Evolutionary conservation across 2,797 vertebrate genomes (phyloP).

Genomic region (Clarias pachynema): DNA sequence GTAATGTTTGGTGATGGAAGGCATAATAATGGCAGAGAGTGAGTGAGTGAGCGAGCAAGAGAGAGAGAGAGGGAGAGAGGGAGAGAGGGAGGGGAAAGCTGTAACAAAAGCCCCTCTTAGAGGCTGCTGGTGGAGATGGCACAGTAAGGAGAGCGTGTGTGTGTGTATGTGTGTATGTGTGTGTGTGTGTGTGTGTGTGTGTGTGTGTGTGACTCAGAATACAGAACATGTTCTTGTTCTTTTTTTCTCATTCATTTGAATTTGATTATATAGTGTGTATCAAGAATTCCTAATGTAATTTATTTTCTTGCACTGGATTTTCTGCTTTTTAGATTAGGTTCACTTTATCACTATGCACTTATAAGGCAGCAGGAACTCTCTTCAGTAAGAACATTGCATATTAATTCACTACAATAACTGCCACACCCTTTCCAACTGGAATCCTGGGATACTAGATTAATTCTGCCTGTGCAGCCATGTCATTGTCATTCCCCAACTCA

Average conservation of each 20-base stretch:
- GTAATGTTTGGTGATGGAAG: slow-evolving; percentile 68
- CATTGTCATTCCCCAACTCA: neutral
- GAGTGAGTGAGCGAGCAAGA: neutral
- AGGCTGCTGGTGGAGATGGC: slow-evolving; percentile 60
- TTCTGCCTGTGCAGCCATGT: neutral
- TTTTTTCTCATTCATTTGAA: neutral
- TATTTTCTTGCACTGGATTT: neutral
- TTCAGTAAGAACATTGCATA: slow-evolving; percentile 12
- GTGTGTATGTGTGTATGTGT: slow-evolving; percentile 20
- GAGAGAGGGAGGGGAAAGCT: slow-evolving; percentile 50
- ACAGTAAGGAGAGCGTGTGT: slow-evolving; percentile 44
- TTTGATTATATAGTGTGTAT: slow-evolving; percentile 28
- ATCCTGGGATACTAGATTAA: slow-evolving; percentile 28
- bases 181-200: slow-evolving; percentile 24
- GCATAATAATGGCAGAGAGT: slow-evolving; percentile 59
- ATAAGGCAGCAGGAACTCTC: neutral
- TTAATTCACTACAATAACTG: slow-evolving; percentile 9
- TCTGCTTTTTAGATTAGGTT: slow-evolving; percentile 15
- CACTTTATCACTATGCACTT: neutral
- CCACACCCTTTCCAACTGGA: slow-evolving; percentile 35
- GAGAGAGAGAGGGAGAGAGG: slow-evolving; percentile 13
- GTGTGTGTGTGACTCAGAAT: slow-evolving; percentile 1
- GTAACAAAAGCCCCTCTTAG: slow-evolving; percentile 62
- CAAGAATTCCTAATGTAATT: slow-evolving; percentile 16
- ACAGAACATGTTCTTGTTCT: slow-evolving; percentile 16